These are phyloP conservation scores for Corythaixoides concolor DNA, from an alignment of 2,113 vertebrate species.

Conservation along the genomic window DNA sequence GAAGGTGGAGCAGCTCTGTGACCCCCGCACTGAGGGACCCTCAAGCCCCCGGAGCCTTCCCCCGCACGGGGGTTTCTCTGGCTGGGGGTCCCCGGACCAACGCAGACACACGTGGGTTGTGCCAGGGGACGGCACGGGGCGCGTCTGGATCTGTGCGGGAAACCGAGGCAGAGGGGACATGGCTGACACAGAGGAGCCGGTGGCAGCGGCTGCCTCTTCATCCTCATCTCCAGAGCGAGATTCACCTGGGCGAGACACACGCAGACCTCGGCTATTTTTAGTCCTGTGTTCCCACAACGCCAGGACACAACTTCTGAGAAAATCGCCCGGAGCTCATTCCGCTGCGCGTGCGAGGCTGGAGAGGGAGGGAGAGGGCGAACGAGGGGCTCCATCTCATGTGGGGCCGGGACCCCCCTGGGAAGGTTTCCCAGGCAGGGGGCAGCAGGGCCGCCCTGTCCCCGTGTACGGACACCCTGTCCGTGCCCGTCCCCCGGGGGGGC, in stretches of 20 bases:
- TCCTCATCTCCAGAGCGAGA: background rate
- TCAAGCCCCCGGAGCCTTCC: rapidly evolving
- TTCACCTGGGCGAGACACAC: background rate
- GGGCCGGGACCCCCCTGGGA: background rate
- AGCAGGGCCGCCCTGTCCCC: background rate
- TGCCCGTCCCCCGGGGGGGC: rapidly evolving
- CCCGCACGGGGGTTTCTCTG: rapidly evolving
- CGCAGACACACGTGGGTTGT: rapidly evolving
- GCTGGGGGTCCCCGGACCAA: rapidly evolving
- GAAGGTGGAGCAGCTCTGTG: too few species aligned
- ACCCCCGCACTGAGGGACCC: background rate
- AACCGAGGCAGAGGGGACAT: background rate
- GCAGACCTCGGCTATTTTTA: background rate
- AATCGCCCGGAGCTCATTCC: slow-evolving; percentile 37
- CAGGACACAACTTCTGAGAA: slow-evolving; percentile 14
- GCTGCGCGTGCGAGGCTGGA: background rate
- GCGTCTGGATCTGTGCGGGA: rapidly evolving
- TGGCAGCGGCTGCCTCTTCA: background rate
- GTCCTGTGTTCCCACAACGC: background rate
- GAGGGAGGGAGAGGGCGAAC: background rate
- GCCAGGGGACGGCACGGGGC: rapidly evolving
- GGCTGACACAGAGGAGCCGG: background rate
- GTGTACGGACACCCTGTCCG: background rate
- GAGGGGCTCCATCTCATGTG: rapidly evolving
- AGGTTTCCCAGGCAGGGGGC: background rate